Evolutionary conservation across 2,888 invertebrate species (phyloP).

Genomic region (Megalurothrips usitatus): DNA sequence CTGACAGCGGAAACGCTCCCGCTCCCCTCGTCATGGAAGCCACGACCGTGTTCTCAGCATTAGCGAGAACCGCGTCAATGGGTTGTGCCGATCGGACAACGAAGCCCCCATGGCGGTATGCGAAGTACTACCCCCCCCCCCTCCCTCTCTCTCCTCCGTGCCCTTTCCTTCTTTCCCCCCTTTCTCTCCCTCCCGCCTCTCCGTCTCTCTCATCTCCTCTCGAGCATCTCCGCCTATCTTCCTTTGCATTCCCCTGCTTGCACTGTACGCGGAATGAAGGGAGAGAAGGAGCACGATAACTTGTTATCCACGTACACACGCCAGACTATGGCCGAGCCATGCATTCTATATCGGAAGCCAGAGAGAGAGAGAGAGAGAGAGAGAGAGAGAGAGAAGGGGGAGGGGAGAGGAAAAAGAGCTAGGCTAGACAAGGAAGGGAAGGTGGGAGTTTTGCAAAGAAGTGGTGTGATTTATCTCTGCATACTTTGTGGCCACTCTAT

Average conservation of each 20-base stretch:
- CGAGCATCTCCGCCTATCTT: too few species aligned
- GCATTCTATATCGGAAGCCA: background rate
- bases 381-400: too few species aligned
- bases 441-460: background rate
- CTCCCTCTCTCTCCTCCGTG: too few species aligned
- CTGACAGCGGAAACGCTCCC: too few species aligned
- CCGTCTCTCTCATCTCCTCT: too few species aligned
- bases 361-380: background rate
- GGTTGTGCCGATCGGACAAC: background rate
- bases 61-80: background rate
- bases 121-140: background rate
- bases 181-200: too few species aligned
- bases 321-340: background rate
- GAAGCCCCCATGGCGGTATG: background rate
- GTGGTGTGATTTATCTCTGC: conserved; percentile 18
- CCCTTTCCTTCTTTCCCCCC: too few species aligned
- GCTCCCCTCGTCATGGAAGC: too few species aligned
- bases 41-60: background rate
- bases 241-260: background rate
- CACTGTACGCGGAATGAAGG: background rate
- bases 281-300: background rate
- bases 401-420: too few species aligned
- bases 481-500: too few species aligned
- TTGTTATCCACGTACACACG: conserved; percentile 22
- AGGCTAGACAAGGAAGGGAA: too few species aligned